Evolutionary conservation across 1,140 invertebrate genomes (phyloP).

Genomic region (Antheraea mylitta): DNA sequence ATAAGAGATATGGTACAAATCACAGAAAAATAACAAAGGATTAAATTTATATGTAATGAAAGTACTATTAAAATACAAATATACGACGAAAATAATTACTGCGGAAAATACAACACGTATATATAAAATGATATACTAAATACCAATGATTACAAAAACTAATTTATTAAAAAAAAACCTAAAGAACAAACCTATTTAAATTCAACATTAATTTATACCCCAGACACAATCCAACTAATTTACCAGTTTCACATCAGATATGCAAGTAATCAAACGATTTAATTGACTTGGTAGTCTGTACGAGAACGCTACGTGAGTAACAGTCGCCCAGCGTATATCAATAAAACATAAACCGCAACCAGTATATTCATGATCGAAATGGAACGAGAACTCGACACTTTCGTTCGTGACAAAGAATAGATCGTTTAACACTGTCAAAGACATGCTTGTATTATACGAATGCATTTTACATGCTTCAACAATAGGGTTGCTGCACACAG

Average conservation of each 20-base stretch:
- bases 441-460: conserved; percentile 9
- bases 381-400: conserved; percentile 19
- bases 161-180: no score
- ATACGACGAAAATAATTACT: no score
- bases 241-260: conserved; percentile 5
- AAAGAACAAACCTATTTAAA: background rate
- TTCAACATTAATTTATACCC: background rate
- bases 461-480: background rate
- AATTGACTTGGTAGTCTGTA: background rate
- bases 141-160: no score
- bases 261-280: background rate
- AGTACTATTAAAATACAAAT: no score
- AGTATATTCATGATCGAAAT: conserved; percentile 19
- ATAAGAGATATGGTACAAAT: no score
- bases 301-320: background rate
- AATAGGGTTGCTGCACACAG: background rate
- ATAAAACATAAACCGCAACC: conserved; percentile 17
- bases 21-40: no score
- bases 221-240: background rate
- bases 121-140: no score
- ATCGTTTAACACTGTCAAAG: conserved; percentile 21
- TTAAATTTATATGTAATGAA: no score
- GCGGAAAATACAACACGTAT: no score
- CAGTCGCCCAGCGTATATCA: background rate
- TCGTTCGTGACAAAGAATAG: conserved; percentile 23